A percentile compares a stretch with the other conserved stretches of the same genome.
phyloP scores from a whole-genome alignment of 2,888 invertebrate genomes.

The Perdita meconis region DNA sequence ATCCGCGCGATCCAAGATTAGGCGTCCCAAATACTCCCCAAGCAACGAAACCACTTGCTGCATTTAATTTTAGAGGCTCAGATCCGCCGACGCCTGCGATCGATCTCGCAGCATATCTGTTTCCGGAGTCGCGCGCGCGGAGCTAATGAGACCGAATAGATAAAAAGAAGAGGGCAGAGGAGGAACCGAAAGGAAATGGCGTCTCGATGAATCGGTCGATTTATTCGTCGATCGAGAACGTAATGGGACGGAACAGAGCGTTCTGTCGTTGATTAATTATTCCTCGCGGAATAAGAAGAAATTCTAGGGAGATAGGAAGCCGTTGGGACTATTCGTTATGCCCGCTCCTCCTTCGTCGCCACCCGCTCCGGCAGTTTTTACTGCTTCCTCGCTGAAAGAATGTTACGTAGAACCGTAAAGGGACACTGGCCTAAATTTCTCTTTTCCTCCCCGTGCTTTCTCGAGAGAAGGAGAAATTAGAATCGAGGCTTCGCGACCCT shows the following conservation, averaged over 20 bases:
- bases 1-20: constrained; percentile 24
- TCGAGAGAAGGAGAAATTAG: constrained; percentile 36
- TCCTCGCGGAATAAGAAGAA: background rate
- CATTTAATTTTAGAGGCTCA: constrained; percentile 48
- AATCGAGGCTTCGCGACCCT: constrained; percentile 9
- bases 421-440: constrained; percentile 17
- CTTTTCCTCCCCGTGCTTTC: background rate
- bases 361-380: too few species aligned
- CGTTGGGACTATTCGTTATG: constrained; percentile 23
- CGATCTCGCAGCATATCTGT: background rate
- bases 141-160: background rate
- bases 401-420: constrained; percentile 37
- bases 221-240: constrained; percentile 16
- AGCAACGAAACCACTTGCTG: background rate
- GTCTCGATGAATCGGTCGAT: constrained; percentile 17
- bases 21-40: background rate
- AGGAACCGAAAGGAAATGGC: background rate
- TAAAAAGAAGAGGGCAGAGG: background rate
- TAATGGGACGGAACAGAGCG: constrained; percentile 7
- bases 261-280: constrained; percentile 48
- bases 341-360: background rate
- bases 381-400: constrained; percentile 16
- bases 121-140: background rate
- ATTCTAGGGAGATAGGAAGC: background rate
- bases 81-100: background rate